A percentile compares a stretch with the other conserved stretches of the same genome.
These are phyloP conservation scores for Microcebus jonahi DNA, from an alignment of 2,113 vertebrate species.

Conservation along the genomic window DNA sequence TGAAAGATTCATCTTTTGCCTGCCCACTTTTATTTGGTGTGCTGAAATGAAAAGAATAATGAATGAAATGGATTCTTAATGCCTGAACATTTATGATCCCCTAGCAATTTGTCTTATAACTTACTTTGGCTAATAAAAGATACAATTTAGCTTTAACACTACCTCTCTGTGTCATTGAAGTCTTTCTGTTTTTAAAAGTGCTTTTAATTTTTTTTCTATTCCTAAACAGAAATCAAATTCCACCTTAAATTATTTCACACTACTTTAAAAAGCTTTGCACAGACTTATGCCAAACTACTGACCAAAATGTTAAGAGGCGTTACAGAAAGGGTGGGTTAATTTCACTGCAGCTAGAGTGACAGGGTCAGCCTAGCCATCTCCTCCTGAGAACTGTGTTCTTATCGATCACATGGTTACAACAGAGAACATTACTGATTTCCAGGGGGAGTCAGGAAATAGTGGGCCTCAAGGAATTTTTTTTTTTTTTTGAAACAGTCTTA, in stretches of 20 bases:
- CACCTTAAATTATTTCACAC: neutral
- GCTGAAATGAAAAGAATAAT: constrained; percentile 68
- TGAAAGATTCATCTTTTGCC: neutral
- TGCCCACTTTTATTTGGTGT: constrained; percentile 24
- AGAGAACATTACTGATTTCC: neutral
- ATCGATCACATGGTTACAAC: neutral
- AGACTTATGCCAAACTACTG: neutral
- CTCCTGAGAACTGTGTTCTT: neutral
- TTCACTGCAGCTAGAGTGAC: neutral
- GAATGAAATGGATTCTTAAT: neutral
- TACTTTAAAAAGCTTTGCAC: constrained; percentile 8
- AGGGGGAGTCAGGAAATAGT: neutral
- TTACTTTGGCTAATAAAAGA: neutral
- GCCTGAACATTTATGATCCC: neutral
- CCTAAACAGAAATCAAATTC: neutral
- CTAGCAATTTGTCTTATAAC: neutral
- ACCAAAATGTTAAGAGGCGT: neutral
- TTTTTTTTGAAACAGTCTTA: too few species aligned
- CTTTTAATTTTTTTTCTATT: neutral
- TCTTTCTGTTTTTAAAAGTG: constrained; percentile 6
- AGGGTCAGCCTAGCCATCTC: neutral
- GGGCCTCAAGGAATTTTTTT: neutral
- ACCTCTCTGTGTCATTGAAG: neutral
- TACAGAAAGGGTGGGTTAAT: neutral
- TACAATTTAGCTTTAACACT: neutral